phyloP scores from a whole-genome alignment of 1,140 invertebrate genomes.

The Listronotus bonariensis region DNA sequence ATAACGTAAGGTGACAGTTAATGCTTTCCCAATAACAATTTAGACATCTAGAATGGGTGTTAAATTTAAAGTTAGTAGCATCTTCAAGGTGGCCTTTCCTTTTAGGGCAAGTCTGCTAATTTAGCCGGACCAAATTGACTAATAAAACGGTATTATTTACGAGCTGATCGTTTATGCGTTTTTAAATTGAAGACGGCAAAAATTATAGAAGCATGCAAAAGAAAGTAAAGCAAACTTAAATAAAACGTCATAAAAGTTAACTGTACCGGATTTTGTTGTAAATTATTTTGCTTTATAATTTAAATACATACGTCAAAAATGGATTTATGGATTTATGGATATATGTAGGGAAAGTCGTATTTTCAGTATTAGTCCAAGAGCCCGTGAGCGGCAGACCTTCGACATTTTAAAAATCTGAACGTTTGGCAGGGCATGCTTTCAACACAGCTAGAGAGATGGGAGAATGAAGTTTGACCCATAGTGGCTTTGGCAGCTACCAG shows the following conservation, averaged over 20 bases:
- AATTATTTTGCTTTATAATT: constrained; percentile 18
- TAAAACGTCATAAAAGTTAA: constrained; percentile 16
- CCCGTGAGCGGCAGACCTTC: too few species aligned
- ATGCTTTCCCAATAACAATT: neutral
- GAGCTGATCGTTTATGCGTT: constrained; percentile 16
- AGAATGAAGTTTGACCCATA: too few species aligned
- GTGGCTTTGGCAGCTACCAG: too few species aligned
- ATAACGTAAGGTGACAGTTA: constrained; percentile 2
- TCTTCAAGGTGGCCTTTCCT: constrained; percentile 9
- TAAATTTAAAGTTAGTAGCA: constrained; percentile 10
- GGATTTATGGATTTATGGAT: constrained; percentile 13
- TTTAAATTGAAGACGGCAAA: constrained; percentile 16
- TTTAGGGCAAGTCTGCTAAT: constrained; percentile 8
- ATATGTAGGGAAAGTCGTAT: constrained; percentile 3
- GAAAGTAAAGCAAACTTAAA: constrained; percentile 16
- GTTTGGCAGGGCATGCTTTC: too few species aligned
- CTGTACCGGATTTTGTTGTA: constrained; percentile 13
- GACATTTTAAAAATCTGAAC: too few species aligned
- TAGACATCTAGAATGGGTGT: constrained; percentile 5
- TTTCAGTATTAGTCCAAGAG: too few species aligned
- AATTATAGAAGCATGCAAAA: constrained; percentile 14
- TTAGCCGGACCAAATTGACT: constrained; percentile 12
- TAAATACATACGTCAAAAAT: constrained; percentile 6
- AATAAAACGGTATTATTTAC: constrained; percentile 21
- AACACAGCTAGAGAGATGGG: too few species aligned